Evolutionary conservation across 2,797 vertebrate species (phyloP).

Genomic region (Bufotes viridis): DNA sequence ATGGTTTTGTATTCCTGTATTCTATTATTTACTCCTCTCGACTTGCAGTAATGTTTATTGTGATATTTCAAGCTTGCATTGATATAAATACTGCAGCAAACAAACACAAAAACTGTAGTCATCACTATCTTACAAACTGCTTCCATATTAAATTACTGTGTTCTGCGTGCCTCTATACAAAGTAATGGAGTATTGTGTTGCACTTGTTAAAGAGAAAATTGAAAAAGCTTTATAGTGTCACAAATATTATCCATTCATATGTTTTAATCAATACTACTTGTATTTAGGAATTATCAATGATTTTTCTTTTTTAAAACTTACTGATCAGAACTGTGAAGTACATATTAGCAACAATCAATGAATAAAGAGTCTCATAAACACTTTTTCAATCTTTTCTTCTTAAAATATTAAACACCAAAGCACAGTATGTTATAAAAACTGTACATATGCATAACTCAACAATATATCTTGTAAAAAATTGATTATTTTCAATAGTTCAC

Average conservation of each 20-base stretch:
- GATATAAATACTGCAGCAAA: slow-evolving; percentile 4
- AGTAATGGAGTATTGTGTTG: neutral
- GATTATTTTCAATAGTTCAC: too few species aligned
- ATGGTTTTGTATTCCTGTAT: neutral
- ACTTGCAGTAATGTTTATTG: slow-evolving; percentile 11
- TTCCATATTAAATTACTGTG: neutral
- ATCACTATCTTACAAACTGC: neutral
- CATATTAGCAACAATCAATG: too few species aligned
- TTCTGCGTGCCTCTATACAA: neutral
- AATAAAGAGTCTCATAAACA: too few species aligned
- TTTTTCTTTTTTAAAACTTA: neutral
- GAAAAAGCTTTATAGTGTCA: neutral
- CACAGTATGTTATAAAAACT: too few species aligned
- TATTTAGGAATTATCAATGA: neutral
- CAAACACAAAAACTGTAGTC: neutral
- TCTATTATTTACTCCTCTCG: neutral
- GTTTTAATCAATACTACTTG: neutral
- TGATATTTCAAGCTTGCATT: neutral
- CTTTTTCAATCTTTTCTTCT: too few species aligned
- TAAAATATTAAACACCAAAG: too few species aligned
- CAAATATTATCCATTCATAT: neutral
- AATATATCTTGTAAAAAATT: too few species aligned
- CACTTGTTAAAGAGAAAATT: neutral
- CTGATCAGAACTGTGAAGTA: too few species aligned
- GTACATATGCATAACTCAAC: too few species aligned